Conservation (phyloP, 2,888 invertebrate genomes). For the Griposia aprilina region DNA sequence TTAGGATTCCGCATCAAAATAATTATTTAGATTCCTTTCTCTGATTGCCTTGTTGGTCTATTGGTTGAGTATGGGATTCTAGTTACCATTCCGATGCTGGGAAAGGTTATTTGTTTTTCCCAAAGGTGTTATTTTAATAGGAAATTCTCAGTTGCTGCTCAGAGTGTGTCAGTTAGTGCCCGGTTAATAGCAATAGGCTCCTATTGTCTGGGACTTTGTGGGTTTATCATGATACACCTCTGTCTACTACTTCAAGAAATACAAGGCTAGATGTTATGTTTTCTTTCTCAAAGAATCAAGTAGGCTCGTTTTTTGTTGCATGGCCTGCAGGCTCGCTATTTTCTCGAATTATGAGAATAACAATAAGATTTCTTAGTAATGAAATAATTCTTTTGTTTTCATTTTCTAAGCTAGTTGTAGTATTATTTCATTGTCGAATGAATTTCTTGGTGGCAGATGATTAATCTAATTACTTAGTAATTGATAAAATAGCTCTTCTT, state of each 20-base stretch:
- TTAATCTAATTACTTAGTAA: neutral
- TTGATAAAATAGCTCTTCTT: neutral
- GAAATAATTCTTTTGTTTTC: neutral
- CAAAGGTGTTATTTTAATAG: neutral
- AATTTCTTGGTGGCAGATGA: conserved; percentile 5
- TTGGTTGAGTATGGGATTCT: neutral
- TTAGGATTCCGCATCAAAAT: conserved; percentile 34
- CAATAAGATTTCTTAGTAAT: conserved; percentile 9
- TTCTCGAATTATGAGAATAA: conserved; percentile 17
- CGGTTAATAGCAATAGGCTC: neutral
- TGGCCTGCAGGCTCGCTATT: neutral
- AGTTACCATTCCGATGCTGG: neutral
- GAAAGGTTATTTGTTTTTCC: neutral
- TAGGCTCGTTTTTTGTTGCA: conserved; percentile 2
- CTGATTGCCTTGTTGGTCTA: neutral
- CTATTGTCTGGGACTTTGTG: neutral
- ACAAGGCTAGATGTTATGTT: neutral
- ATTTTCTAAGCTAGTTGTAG: neutral
- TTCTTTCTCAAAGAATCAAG: conserved; percentile 5
- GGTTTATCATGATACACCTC: no score
- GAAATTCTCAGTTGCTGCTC: neutral
- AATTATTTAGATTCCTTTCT: neutral
- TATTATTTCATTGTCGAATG: neutral
- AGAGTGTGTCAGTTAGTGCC: neutral
- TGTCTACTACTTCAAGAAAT: neutral